Conservation (phyloP, 2,113 vertebrate genomes). For the Cricetomys ansorgei region DNA sequence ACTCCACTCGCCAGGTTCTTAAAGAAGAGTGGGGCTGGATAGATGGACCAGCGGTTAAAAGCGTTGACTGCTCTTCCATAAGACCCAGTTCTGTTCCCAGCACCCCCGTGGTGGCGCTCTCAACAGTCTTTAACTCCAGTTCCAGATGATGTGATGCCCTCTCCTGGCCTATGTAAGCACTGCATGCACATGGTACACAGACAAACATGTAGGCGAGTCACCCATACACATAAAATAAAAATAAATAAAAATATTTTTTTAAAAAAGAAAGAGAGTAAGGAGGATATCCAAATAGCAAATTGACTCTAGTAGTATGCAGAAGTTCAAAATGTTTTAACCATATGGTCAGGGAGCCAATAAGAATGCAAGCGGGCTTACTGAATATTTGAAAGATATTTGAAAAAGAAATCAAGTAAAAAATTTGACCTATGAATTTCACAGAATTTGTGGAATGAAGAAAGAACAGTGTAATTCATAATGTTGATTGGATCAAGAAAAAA, state of each 20-base stretch:
- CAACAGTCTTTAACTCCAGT: background rate
- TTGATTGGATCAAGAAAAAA: background rate
- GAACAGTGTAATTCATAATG: background rate
- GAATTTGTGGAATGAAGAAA: background rate
- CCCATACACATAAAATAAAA: background rate
- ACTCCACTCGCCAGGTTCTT: background rate
- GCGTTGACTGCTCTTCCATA: background rate
- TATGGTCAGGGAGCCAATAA: background rate
- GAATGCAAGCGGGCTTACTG: background rate
- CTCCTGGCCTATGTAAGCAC: background rate
- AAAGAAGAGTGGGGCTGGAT: too few relatives aligned
- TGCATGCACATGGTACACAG: background rate
- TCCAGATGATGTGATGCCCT: too few relatives aligned
- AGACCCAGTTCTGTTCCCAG: background rate
- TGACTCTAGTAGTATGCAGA: background rate
- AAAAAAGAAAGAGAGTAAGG: background rate
- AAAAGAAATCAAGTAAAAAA: background rate
- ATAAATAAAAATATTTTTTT: background rate
- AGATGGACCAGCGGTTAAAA: background rate
- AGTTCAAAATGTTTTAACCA: background rate
- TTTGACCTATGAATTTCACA: background rate
- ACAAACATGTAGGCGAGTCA: background rate
- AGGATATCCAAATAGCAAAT: background rate
- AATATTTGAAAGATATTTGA: background rate
- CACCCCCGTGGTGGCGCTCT: background rate